Evolutionary conservation across 1,140 invertebrate genomes (phyloP).

Genomic region (Neelides sp.): DNA sequence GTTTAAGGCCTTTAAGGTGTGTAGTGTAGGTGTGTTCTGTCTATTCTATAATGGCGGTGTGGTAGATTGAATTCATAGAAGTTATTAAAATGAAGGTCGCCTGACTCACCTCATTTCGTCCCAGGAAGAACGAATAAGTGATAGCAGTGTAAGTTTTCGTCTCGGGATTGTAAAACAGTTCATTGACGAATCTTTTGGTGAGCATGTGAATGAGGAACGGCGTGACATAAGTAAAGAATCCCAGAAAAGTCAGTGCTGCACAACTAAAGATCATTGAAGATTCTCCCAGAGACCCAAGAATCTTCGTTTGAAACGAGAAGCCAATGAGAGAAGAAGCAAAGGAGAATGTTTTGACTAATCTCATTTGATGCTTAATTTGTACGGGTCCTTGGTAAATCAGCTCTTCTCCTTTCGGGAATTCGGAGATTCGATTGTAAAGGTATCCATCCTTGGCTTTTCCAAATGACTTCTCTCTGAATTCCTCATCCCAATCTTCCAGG

Average conservation of each 20-base stretch:
- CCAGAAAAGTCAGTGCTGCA: slow-evolving; percentile 49
- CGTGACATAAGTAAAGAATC: slow-evolving; percentile 60
- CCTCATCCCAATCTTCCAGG: too few relatives aligned
- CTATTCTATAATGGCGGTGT: too few relatives aligned
- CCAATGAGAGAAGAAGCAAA: slow-evolving; percentile 56
- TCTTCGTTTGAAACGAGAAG: slow-evolving; percentile 54
- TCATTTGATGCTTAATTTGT: slow-evolving; percentile 52
- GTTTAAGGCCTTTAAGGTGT: too few relatives aligned
- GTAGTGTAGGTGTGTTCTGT: too few relatives aligned
- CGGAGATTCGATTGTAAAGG: too few relatives aligned
- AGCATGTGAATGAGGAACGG: slow-evolving; percentile 68
- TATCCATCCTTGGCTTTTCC: too few relatives aligned
- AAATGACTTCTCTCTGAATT: too few relatives aligned
- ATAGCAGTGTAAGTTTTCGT: slow-evolving; percentile 54
- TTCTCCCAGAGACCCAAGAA: slow-evolving; percentile 48
- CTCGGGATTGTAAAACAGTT: slow-evolving; percentile 48
- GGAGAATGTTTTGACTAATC: slow-evolving; percentile 64
- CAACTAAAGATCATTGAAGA: slow-evolving; percentile 43
- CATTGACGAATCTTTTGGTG: slow-evolving; percentile 71
- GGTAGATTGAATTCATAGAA: too few relatives aligned
- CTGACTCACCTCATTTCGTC: slow-evolving; percentile 45
- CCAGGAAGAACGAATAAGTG: slow-evolving; percentile 52
- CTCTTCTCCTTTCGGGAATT: not conserved
- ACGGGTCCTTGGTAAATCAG: slow-evolving; percentile 51
- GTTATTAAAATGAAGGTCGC: slow-evolving; percentile 15